These are phyloP conservation scores for Poecilia picta DNA, from an alignment of 2,797 vertebrate genomes.

Conservation along the genomic window DNA sequence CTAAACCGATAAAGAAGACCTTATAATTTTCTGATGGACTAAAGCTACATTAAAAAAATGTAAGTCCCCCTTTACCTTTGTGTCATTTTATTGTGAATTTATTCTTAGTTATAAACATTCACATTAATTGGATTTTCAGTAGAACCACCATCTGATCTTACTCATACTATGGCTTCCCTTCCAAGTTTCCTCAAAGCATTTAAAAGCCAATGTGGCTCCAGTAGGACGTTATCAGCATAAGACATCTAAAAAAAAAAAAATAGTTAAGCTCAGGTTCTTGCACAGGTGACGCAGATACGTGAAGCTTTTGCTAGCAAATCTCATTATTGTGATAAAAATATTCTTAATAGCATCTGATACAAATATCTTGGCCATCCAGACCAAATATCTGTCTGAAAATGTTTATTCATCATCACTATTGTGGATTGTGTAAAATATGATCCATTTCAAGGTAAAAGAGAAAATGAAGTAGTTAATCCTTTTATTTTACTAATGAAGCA, in stretches of 20 bases:
- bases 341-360: not conserved
- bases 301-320: not conserved
- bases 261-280: not conserved
- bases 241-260: not conserved
- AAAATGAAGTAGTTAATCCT: not conserved
- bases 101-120: constrained; percentile 37
- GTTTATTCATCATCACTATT: not conserved
- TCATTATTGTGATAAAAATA: not conserved
- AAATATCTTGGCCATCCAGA: not conserved
- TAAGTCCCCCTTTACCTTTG: not conserved
- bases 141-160: constrained; percentile 51
- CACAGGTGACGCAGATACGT: not conserved
- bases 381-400: not conserved
- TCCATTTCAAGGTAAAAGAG: not conserved
- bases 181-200: constrained; percentile 16
- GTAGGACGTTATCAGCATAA: constrained; percentile 20
- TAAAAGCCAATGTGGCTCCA: constrained; percentile 10
- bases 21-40: not conserved
- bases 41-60: not conserved
- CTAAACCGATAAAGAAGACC: not conserved
- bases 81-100: constrained; percentile 7
- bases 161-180: constrained; percentile 44
- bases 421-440: not conserved
- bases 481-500: not conserved
- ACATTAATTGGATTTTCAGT: constrained; percentile 41